A percentile compares a stretch with the other conserved stretches of the same genome.
These are phyloP conservation scores for Brachylomia viminalis DNA, from an alignment of 2,888 invertebrate species.

Conservation along the genomic window DNA sequence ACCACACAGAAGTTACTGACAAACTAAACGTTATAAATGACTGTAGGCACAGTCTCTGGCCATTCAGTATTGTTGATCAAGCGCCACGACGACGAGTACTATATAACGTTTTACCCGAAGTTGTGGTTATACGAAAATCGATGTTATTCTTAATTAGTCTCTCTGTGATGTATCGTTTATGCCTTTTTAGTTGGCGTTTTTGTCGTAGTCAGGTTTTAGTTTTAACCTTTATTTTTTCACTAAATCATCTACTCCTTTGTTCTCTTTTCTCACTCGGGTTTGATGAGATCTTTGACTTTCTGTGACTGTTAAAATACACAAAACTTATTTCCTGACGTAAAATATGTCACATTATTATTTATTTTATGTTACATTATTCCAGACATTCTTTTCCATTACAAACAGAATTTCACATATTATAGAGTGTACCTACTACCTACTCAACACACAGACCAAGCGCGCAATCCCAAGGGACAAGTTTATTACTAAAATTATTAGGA, in stretches of 20 bases:
- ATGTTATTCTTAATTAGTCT: too few species aligned
- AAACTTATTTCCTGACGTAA: neutral
- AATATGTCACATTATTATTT: neutral
- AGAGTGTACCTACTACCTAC: too few species aligned
- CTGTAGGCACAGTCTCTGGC: neutral
- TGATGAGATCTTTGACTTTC: too few species aligned
- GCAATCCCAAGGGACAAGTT: slow-evolving; percentile 50
- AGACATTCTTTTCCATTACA: slow-evolving; percentile 12
- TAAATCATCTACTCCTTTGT: neutral
- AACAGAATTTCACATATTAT: slow-evolving; percentile 20
- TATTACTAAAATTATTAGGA: slow-evolving; percentile 61
- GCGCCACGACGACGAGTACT: neutral
- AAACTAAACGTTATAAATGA: neutral
- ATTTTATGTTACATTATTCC: too few species aligned
- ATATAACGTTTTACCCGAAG: neutral
- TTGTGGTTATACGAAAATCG: too few species aligned
- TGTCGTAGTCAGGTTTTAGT: too few species aligned
- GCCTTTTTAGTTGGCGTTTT: too few species aligned
- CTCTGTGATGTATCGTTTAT: too few species aligned
- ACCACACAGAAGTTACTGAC: neutral
- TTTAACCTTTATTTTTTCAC: too few species aligned
- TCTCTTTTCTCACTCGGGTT: neutral
- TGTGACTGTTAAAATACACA: too few species aligned
- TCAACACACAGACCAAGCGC: slow-evolving; percentile 39
- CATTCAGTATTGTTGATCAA: neutral